Percentiles rank a stretch among this genome's conserved stretches.
These are phyloP conservation scores for Elephas maximus DNA, from an alignment of 2,113 vertebrate species.

Conservation along the genomic window DNA sequence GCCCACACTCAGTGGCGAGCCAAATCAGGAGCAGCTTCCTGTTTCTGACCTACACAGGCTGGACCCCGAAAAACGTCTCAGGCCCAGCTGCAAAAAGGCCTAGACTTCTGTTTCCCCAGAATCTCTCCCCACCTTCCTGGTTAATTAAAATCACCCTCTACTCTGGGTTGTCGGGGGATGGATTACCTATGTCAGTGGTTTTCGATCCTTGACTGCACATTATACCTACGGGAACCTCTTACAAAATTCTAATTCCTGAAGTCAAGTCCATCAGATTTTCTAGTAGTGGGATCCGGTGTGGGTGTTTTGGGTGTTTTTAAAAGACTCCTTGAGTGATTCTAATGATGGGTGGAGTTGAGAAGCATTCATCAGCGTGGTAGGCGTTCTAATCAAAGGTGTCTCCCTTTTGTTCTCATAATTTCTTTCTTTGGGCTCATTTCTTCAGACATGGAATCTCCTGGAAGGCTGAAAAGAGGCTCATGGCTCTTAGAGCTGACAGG, in stretches of 20 bases:
- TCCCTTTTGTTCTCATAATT: not conserved
- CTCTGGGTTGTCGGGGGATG: not conserved
- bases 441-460: not conserved
- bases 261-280: not conserved
- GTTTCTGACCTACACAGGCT: not conserved
- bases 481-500: not conserved
- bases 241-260: not conserved
- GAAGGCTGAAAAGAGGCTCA: not conserved
- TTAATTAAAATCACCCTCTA: conserved; percentile 38
- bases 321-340: not conserved
- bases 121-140: not conserved
- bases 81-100: not conserved
- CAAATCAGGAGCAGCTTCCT: not conserved
- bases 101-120: not conserved
- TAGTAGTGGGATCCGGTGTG: fast-evolving
- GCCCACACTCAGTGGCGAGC: not conserved
- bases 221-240: not conserved
- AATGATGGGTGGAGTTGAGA: not conserved
- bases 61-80: not conserved
- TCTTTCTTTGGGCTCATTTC: conserved; percentile 4
- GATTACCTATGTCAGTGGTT: not conserved
- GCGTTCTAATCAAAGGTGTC: not conserved
- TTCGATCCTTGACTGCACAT: not conserved
- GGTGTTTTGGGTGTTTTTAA: not conserved
- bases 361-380: not conserved